These are phyloP conservation scores for Sigmodon hispidus DNA, from an alignment of 2,113 vertebrate species.

Conservation along the genomic window DNA sequence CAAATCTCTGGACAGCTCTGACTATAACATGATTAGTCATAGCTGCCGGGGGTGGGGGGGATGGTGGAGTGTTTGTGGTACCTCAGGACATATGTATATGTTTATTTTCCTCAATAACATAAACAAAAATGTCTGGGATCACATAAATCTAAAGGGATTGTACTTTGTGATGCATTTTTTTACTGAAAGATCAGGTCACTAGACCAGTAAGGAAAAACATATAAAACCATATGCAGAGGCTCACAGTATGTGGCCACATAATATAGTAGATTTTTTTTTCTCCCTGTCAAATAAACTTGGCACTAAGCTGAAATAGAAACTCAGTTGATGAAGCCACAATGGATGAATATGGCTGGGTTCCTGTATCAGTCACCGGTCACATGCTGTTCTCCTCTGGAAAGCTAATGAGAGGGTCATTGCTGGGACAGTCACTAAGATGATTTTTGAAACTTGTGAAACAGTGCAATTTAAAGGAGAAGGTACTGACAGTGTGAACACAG, in stretches of 20 bases:
- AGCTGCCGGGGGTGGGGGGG: too few relatives aligned
- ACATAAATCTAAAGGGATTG: background rate
- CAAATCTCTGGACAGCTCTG: background rate
- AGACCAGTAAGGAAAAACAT: background rate
- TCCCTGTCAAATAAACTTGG: constrained; percentile 17
- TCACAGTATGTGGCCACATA: background rate
- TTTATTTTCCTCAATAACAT: constrained; percentile 49
- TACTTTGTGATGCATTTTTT: background rate
- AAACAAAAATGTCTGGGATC: constrained; percentile 25
- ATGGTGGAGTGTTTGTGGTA: background rate
- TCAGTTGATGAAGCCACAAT: background rate
- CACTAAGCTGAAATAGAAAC: background rate
- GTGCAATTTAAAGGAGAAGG: background rate
- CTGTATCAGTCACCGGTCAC: background rate
- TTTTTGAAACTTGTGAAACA: background rate
- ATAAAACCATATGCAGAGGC: background rate
- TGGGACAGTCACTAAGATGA: background rate
- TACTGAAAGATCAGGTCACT: background rate
- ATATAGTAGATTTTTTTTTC: background rate
- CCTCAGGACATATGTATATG: background rate
- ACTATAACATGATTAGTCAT: background rate
- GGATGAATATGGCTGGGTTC: background rate
- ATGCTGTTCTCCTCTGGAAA: background rate
- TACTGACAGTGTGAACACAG: background rate
- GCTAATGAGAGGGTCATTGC: background rate